Conservation (phyloP, 2,797 vertebrate genomes). For the Ciconia nigra region DNA sequence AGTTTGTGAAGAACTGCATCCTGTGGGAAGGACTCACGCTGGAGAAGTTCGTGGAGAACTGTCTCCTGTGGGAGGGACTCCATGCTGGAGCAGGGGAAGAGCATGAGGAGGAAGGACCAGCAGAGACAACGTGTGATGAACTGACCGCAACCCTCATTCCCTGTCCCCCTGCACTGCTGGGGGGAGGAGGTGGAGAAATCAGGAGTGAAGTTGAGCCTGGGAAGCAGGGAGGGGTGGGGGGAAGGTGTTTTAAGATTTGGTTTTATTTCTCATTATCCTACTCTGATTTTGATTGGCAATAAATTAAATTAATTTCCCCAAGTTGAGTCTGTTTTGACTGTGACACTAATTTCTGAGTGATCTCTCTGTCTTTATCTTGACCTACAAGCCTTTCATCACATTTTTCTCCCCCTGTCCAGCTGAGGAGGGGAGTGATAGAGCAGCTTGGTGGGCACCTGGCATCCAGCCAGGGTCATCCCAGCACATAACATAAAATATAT, state of each 20-base stretch:
- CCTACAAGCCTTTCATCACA: not conserved
- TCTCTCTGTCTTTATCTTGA: not conserved
- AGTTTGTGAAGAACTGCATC: not conserved
- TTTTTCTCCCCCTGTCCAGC: not conserved
- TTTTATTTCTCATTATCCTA: not conserved
- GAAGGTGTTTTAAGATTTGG: not conserved
- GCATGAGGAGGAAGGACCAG: no score
- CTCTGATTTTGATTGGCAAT: not conserved
- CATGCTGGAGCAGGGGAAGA: not conserved
- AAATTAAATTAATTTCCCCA: no score
- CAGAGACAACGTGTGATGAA: not conserved
- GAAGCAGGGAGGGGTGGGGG: not conserved
- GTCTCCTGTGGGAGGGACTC: no score
- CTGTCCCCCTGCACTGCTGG: not conserved
- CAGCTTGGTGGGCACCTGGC: not conserved
- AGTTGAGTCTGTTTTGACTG: not conserved
- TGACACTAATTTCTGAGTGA: not conserved
- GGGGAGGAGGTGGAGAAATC: not conserved
- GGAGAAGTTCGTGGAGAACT: not conserved
- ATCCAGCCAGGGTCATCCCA: not conserved
- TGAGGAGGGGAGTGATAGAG: not conserved
- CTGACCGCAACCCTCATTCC: not conserved
- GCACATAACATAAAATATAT: not conserved
- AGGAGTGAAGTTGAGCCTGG: not conserved
- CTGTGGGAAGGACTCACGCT: accelerated